phyloP scores from a whole-genome alignment of 2,113 vertebrate genomes.

The Thryonomys swinderianus region DNA sequence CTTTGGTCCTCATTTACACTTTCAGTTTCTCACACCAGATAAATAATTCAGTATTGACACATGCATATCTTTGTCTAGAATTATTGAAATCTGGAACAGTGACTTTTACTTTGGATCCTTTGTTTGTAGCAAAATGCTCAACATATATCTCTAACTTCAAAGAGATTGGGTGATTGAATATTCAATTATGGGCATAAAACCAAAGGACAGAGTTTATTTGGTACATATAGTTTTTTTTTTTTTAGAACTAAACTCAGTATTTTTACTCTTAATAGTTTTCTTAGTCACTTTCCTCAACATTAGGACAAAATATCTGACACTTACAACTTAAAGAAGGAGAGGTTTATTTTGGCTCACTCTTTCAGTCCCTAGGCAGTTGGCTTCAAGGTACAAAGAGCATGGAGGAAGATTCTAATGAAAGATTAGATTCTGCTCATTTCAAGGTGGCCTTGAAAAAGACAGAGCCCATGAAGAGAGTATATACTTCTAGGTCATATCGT shows the following conservation, averaged over 20 bases:
- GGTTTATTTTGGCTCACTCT: background rate
- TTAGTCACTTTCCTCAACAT: background rate
- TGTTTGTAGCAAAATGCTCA: background rate
- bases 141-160: background rate
- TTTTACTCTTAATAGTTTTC: slow-evolving; percentile 34
- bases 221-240: slow-evolving; percentile 10
- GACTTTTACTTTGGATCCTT: background rate
- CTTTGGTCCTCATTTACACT: no score
- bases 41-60: no score
- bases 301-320: background rate
- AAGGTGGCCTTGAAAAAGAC: background rate
- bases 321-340: background rate
- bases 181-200: background rate
- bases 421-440: background rate
- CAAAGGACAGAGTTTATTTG: background rate
- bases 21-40: no score
- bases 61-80: background rate
- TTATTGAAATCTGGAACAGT: background rate
- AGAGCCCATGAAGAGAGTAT: background rate
- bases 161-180: background rate
- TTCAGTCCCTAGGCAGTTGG: background rate
- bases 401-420: background rate
- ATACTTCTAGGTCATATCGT: background rate
- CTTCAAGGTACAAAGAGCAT: background rate
- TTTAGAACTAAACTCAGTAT: background rate